Evolutionary conservation across 1,140 invertebrate species (phyloP).

Genomic region (Agrilus planipennis): DNA sequence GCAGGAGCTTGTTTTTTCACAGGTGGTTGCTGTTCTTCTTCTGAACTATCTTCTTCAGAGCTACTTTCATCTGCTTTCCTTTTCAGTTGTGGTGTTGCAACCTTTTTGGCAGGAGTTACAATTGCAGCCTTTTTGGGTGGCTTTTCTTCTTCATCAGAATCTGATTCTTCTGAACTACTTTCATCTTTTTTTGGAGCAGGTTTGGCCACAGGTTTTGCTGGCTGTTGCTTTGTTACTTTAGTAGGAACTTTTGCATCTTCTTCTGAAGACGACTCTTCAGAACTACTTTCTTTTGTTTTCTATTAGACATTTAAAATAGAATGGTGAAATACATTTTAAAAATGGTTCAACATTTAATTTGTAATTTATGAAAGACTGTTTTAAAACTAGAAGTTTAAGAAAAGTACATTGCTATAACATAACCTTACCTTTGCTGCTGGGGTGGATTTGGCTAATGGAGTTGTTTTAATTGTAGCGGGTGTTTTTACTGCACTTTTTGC

Average conservation of each 20-base stretch:
- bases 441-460: constrained; percentile 6
- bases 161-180: constrained; percentile 18
- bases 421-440: constrained; percentile 13
- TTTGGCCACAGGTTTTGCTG: constrained; percentile 13
- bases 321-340: too few relatives aligned
- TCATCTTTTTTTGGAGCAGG: constrained; percentile 22
- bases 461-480: neutral
- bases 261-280: constrained; percentile 28
- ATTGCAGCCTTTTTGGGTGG: constrained; percentile 15
- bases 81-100: neutral
- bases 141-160: constrained; percentile 15
- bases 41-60: neutral
- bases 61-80: too few relatives aligned
- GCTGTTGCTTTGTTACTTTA: constrained; percentile 15
- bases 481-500: constrained; percentile 8
- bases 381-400: neutral
- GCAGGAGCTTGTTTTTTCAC: constrained; percentile 5
- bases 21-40: constrained; percentile 7
- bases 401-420: neutral
- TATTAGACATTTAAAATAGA: too few relatives aligned
- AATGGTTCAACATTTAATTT: neutral
- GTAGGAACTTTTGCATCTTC: constrained; percentile 15
- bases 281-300: constrained; percentile 25
- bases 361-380: neutral
- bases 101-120: neutral